Conservation (phyloP, 2,888 invertebrate species). For the Idaea aversata region DNA sequence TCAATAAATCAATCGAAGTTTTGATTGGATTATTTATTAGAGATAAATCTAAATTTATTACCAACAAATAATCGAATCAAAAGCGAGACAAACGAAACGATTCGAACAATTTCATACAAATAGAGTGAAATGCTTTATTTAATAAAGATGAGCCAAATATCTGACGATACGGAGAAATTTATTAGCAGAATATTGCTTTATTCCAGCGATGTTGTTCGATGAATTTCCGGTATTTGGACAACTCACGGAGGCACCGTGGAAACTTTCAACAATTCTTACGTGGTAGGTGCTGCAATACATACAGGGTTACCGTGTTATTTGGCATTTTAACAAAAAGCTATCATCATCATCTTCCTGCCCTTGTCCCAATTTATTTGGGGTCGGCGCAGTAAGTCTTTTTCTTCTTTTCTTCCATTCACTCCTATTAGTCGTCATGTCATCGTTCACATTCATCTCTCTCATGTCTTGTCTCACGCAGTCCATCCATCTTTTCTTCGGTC, state of each 20-base stretch:
- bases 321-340: neutral
- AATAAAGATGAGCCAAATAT: neutral
- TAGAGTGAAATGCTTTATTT: neutral
- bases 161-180: neutral
- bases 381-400: too few relatives aligned
- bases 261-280: too few relatives aligned
- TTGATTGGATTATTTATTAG: neutral
- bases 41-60: neutral
- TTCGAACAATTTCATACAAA: neutral
- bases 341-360: too few relatives aligned
- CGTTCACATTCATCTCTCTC: too few relatives aligned
- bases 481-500: too few relatives aligned
- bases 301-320: neutral
- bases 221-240: neutral
- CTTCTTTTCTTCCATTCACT: too few relatives aligned
- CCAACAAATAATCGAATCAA: neutral
- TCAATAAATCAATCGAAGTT: neutral
- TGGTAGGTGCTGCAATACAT: neutral
- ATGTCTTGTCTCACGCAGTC: too few relatives aligned
- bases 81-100: neutral
- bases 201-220: neutral
- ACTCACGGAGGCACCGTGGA: neutral
- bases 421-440: too few relatives aligned
- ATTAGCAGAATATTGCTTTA: neutral
- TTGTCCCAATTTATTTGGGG: too few relatives aligned